A percentile compares a stretch with the other conserved stretches of the same genome.
Evolutionary conservation across 2,113 vertebrate species (phyloP).

Genomic region (Brachypodius melanocephalos): DNA sequence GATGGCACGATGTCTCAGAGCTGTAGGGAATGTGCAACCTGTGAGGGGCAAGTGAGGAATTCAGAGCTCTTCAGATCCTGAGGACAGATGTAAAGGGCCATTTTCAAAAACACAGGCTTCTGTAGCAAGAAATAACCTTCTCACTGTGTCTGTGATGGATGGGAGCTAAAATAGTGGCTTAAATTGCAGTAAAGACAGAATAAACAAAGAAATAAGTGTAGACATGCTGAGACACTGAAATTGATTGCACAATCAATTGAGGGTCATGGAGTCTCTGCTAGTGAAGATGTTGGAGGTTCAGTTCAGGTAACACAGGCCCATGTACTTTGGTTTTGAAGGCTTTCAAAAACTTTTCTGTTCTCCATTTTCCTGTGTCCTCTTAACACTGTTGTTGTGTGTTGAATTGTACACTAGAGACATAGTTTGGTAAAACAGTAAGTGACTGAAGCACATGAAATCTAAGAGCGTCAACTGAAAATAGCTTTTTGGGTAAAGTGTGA

Average conservation of each 20-base stretch:
- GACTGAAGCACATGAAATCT: background rate
- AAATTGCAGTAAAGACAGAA: background rate
- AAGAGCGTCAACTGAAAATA: background rate
- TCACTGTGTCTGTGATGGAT: background rate
- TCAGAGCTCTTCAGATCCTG: background rate
- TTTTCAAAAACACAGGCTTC: background rate
- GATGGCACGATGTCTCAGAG: background rate
- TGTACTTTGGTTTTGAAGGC: background rate
- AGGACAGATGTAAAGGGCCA: background rate
- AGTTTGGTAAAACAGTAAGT: background rate
- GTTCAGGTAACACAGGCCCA: background rate
- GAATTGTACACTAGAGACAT: background rate
- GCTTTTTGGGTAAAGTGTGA: background rate
- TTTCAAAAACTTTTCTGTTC: background rate
- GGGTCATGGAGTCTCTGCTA: background rate
- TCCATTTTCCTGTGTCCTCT: background rate
- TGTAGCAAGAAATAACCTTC: background rate
- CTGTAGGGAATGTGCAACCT: background rate
- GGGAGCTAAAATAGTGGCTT: background rate
- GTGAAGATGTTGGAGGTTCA: background rate
- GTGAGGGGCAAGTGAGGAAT: background rate
- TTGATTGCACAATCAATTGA: background rate
- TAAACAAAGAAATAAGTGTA: background rate
- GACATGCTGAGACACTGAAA: background rate
- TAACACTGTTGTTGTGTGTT: background rate